Evolutionary conservation across 2,113 vertebrate genomes (phyloP).

Genomic region (Tragelaphus scriptus): DNA sequence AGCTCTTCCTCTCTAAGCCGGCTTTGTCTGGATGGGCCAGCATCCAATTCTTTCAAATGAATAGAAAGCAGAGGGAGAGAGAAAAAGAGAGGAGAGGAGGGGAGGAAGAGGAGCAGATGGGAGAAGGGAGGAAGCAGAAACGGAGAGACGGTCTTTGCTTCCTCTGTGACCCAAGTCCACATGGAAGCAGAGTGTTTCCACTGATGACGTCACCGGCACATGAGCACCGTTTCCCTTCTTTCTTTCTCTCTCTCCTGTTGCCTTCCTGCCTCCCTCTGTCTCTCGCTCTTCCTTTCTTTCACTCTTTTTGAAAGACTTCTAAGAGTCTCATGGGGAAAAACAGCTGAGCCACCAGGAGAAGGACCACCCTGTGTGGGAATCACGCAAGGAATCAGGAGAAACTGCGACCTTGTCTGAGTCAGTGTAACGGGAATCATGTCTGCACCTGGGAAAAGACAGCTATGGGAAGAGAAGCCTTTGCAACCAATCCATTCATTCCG

Average conservation of each 20-base stretch:
- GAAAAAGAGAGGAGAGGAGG: fast-evolving
- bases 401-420: conserved; percentile 59
- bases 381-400: conserved; percentile 55
- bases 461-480: neutral
- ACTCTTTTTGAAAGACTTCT: conserved; percentile 23
- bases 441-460: neutral
- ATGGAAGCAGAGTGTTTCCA: neutral
- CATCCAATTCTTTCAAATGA: neutral
- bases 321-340: neutral
- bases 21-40: neutral
- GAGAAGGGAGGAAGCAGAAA: neutral
- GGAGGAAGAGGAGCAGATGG: neutral
- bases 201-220: neutral
- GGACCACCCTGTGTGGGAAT: conserved; percentile 70
- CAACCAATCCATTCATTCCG: fast-evolving
- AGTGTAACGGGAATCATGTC: conserved; percentile 35
- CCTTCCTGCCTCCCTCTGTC: fast-evolving
- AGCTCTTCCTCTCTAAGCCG: neutral
- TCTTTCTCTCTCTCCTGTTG: neutral
- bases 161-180: neutral
- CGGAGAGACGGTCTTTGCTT: neutral
- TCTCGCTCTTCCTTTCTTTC: neutral
- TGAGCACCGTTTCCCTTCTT: neutral
- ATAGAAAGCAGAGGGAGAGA: neutral
- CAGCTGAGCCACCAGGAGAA: conserved; percentile 52